phyloP scores from a whole-genome alignment of 1,140 invertebrate species.

The Neotoxoptera formosana region DNA sequence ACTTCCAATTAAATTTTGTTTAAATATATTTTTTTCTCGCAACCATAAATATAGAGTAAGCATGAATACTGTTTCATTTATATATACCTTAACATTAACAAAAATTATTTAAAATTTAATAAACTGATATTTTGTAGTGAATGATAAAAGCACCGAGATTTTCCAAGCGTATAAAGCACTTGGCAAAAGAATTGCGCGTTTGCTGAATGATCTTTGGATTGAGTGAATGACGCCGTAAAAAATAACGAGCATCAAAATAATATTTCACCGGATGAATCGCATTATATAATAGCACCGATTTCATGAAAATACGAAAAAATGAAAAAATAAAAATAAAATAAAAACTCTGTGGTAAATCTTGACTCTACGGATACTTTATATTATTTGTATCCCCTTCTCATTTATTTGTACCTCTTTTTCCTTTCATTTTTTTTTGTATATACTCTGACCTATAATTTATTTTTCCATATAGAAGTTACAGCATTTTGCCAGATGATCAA shows the following conservation, averaged over 20 bases:
- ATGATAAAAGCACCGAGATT: slow-evolving; percentile 46
- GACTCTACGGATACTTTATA: slow-evolving; percentile 42
- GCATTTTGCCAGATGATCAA: slow-evolving; percentile 54
- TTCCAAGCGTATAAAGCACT: slow-evolving; percentile 49
- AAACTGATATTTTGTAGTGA: slow-evolving; percentile 52
- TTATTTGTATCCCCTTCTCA: slow-evolving; percentile 33
- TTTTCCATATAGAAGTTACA: slow-evolving; percentile 31
- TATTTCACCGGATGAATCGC: slow-evolving; percentile 54
- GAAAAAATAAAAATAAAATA: slow-evolving; percentile 19
- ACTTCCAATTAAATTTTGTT: slow-evolving; percentile 39
- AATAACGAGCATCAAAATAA: slow-evolving; percentile 58
- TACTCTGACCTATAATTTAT: slow-evolving; percentile 49
- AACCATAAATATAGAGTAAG: not conserved
- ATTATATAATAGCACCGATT: slow-evolving; percentile 56
- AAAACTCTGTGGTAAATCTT: slow-evolving; percentile 15
- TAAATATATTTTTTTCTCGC: not conserved
- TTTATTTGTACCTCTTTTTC: slow-evolving; percentile 46
- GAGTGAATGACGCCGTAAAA: slow-evolving; percentile 55
- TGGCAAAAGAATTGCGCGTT: slow-evolving; percentile 48
- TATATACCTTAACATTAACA: not conserved
- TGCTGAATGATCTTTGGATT: slow-evolving; percentile 51
- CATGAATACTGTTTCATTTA: slow-evolving; percentile 23
- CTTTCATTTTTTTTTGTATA: slow-evolving; percentile 27
- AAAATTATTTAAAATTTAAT: slow-evolving; percentile 52
- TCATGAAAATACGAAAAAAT: slow-evolving; percentile 50